A percentile compares a stretch with the other conserved stretches of the same genome.
phyloP scores from a whole-genome alignment of 2,113 vertebrate genomes.

The Tragelaphus imberbis region DNA sequence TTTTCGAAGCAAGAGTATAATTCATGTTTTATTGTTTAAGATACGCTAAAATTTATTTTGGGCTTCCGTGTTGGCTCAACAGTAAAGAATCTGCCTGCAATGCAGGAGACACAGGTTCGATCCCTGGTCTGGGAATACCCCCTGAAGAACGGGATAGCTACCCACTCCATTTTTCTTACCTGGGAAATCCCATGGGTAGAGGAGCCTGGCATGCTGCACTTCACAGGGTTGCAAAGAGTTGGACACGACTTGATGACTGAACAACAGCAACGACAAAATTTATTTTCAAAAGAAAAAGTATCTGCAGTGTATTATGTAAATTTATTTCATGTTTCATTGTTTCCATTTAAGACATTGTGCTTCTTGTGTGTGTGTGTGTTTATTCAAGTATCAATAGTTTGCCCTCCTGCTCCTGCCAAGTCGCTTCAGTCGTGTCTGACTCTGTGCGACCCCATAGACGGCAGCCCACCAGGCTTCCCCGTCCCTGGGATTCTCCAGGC shows the following conservation, averaged over 20 bases:
- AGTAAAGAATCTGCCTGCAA: background rate
- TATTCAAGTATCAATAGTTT: background rate
- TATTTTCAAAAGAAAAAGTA: constrained; percentile 18
- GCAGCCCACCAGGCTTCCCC: no score
- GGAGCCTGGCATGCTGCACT: background rate
- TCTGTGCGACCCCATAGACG: no score
- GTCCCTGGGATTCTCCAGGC: no score
- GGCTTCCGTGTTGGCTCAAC: background rate
- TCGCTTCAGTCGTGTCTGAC: no score
- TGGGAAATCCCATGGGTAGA: background rate
- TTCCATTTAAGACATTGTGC: background rate
- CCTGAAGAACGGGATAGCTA: background rate
- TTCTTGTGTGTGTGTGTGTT: background rate
- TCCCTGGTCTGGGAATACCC: background rate
- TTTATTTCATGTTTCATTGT: background rate
- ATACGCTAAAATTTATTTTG: background rate
- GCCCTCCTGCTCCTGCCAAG: background rate
- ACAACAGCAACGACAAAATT: background rate
- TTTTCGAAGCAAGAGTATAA: background rate
- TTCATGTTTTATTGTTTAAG: background rate
- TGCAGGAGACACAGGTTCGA: background rate
- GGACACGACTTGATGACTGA: background rate
- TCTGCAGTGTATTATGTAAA: background rate
- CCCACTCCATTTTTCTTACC: background rate
- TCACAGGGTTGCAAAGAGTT: background rate